Conservation (phyloP, 2,888 invertebrate genomes). For the Morinoia aosen region DNA sequence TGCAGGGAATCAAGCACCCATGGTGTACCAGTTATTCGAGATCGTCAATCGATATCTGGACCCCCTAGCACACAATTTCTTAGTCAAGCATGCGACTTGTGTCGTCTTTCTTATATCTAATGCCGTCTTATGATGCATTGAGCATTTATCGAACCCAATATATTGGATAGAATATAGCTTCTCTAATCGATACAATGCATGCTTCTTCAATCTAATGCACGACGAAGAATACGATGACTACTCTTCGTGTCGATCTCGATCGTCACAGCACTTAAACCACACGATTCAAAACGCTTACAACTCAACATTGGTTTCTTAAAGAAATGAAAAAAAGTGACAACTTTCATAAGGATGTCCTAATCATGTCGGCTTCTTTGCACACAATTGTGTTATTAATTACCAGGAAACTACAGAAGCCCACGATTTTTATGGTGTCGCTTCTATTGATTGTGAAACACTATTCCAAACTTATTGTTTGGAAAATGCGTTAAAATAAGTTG, state of each 20-base stretch:
- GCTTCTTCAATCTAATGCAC: neutral
- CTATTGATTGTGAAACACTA: neutral
- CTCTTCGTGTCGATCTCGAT: neutral
- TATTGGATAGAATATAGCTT: neutral
- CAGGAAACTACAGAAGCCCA: neutral
- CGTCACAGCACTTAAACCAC: neutral
- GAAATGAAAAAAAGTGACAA: neutral
- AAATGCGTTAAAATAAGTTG: neutral
- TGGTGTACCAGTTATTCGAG: neutral
- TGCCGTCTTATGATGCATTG: neutral
- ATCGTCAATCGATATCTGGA: neutral
- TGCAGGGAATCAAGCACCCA: neutral
- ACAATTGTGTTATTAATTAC: neutral
- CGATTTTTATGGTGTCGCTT: neutral
- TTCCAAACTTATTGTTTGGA: neutral
- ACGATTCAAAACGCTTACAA: neutral
- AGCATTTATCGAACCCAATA: neutral
- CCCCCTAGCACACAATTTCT: neutral
- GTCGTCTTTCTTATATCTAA: neutral
- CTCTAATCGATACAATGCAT: neutral
- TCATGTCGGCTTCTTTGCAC: neutral
- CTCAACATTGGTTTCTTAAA: neutral
- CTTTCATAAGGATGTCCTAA: neutral
- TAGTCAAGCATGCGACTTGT: neutral
- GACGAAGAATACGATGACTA: neutral